Percentiles rank a stretch among this genome's conserved stretches.
phyloP scores from a whole-genome alignment of 2,113 vertebrate genomes.

The zebrafish (Danio rerio) region GRCz12tu NC_133188.1:29523501-29524000 shows the following conservation, averaged over 20 bases:
- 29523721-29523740: constrained; percentile 70
- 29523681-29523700: constrained; percentile 76
- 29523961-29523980: constrained; percentile 26
- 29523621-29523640: neutral
- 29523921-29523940: constrained; percentile 51
- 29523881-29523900: constrained; percentile 44
- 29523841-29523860: constrained; percentile 60
- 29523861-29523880: constrained; percentile 52
- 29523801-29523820: constrained; percentile 71
- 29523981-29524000: constrained; percentile 16
- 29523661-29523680: constrained; percentile 74
- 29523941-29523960: constrained; percentile 34
- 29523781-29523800: constrained; percentile 59
- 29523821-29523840: constrained; percentile 43
- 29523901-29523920: constrained; percentile 51
- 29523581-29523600: too few species aligned
- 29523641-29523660: constrained; percentile 67
- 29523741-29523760: constrained; percentile 69
- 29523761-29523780: constrained; percentile 78
- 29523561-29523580: too few species aligned
- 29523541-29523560: too few species aligned
- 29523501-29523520: too few species aligned
- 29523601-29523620: too few species aligned
- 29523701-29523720: constrained; percentile 78
- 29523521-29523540: too few species aligned